Evolutionary conservation across 2,113 vertebrate species (phyloP).

Genomic region (Phaethornis superciliosus): DNA sequence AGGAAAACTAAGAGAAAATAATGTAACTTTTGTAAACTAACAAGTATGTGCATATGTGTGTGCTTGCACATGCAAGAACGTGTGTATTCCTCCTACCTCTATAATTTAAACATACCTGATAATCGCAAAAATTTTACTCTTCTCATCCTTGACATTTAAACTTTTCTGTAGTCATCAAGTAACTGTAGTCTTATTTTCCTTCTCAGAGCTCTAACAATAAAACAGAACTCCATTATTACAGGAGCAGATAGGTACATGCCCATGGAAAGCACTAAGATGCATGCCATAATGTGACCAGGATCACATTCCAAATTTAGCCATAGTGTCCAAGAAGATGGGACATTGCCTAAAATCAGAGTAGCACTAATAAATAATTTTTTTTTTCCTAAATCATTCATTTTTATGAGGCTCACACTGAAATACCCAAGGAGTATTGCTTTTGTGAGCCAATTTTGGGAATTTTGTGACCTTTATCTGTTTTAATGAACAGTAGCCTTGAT

Average conservation of each 20-base stretch:
- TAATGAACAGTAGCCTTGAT: neutral
- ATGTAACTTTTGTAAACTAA: neutral
- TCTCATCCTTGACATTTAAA: neutral
- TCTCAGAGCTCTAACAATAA: neutral
- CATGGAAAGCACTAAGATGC: neutral
- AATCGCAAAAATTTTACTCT: neutral
- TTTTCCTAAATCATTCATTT: neutral
- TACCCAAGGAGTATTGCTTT: no score
- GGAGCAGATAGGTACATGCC: neutral
- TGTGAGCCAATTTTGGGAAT: no score
- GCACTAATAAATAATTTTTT: neutral
- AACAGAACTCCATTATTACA: neutral
- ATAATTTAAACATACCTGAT: neutral
- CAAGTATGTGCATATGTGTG: neutral
- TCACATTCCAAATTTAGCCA: neutral
- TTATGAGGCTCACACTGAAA: neutral
- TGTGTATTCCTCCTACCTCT: neutral
- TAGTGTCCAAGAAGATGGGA: neutral
- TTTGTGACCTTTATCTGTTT: neutral
- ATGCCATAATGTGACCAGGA: neutral
- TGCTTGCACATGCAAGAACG: neutral
- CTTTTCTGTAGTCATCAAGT: neutral
- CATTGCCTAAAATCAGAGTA: neutral
- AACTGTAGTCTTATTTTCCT: neutral
- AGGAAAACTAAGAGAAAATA: neutral